Conservation (phyloP, 2,113 vertebrate species). For the Fregata magnificens region DNA sequence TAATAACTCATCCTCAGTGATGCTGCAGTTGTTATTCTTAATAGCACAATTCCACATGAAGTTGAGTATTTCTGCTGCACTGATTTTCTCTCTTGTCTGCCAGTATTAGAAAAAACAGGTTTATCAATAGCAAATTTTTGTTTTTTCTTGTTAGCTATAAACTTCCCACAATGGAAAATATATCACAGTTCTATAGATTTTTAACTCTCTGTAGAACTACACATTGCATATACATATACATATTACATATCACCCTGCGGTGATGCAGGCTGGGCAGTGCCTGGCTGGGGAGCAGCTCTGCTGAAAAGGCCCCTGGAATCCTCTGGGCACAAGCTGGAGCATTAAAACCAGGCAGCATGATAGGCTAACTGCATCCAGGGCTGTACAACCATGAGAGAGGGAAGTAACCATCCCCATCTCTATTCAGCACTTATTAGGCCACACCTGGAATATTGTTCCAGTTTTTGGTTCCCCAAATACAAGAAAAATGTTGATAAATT, state of each 20-base stretch:
- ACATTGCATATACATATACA: no score
- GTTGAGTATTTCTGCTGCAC: background rate
- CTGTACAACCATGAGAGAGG: fast-evolving
- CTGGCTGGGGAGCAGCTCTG: background rate
- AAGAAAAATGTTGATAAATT: background rate
- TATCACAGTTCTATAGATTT: background rate
- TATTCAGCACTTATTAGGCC: background rate
- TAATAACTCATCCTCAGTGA: background rate
- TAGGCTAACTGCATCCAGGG: background rate
- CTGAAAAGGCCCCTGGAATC: background rate
- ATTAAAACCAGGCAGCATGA: background rate
- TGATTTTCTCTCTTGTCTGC: background rate
- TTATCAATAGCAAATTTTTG: background rate
- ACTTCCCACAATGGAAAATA: background rate
- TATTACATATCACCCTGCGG: background rate
- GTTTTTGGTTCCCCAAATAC: background rate
- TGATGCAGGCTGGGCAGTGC: background rate
- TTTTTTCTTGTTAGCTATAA: background rate
- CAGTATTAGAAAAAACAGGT: background rate
- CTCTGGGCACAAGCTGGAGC: background rate
- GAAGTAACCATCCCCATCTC: background rate
- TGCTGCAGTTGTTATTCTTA: background rate
- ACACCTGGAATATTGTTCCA: background rate
- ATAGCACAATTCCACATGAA: background rate
- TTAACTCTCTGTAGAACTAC: background rate